These are phyloP conservation scores for Takifugu ocellatus DNA, from an alignment of 2,797 vertebrate species.

Conservation along the genomic window DNA sequence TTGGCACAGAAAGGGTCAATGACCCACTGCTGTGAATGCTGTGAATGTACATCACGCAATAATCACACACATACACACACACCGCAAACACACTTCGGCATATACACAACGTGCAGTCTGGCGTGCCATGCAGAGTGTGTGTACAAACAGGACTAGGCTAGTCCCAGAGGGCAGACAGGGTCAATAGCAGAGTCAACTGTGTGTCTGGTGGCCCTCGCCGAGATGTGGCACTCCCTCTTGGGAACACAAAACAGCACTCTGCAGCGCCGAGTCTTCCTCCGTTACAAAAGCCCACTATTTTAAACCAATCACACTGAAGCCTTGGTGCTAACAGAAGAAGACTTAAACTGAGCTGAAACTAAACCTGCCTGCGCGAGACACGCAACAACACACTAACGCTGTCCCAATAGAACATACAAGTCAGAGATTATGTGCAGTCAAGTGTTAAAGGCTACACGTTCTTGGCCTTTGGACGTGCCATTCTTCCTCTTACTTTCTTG, in stretches of 20 bases:
- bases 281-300: conserved; percentile 1
- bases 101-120: conserved; percentile 42
- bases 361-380: conserved; percentile 34
- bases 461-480: conserved; percentile 33
- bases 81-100: conserved; percentile 24
- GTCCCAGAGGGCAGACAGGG: conserved; percentile 66
- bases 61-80: conserved; percentile 37
- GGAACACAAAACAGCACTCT: conserved; percentile 26
- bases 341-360: conserved; percentile 16
- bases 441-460: conserved; percentile 53
- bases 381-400: conserved; percentile 40
- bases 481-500: conserved; percentile 17
- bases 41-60: conserved; percentile 65
- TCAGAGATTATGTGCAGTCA: conserved; percentile 41
- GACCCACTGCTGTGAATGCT: conserved; percentile 46
- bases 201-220: conserved; percentile 63
- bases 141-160: conserved; percentile 41
- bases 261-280: conserved; percentile 1
- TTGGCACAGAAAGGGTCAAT: conserved; percentile 54
- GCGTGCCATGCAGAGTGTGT: conserved; percentile 39
- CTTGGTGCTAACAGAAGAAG: conserved; percentile 2
- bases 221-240: conserved; percentile 41
- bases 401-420: conserved; percentile 53
- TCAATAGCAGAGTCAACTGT: conserved; percentile 66
- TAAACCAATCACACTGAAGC: conserved; percentile 4